These are phyloP conservation scores for Mimas tiliae DNA, from an alignment of 2,888 invertebrate species.

Conservation along the genomic window DNA sequence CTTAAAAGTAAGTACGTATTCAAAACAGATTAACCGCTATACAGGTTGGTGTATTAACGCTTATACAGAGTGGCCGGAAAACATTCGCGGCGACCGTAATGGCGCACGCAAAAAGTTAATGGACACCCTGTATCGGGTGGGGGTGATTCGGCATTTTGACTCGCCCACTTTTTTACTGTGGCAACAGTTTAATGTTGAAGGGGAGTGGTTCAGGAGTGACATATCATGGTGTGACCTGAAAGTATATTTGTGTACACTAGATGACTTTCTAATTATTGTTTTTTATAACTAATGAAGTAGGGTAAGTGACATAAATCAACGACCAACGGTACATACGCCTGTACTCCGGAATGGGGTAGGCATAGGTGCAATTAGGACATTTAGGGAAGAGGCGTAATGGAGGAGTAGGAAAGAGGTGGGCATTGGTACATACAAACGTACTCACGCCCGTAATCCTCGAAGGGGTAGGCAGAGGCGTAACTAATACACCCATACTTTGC, in stretches of 20 bases:
- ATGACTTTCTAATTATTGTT: background rate
- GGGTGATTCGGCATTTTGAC: slow-evolving; percentile 56
- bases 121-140: slow-evolving; percentile 54
- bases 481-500: too few species aligned
- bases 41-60: slow-evolving; percentile 40
- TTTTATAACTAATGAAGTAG: background rate
- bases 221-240: background rate
- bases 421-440: too few species aligned
- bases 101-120: slow-evolving; percentile 64
- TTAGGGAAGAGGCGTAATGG: too few species aligned
- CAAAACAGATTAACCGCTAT: slow-evolving; percentile 50
- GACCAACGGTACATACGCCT: too few species aligned
- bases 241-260: background rate
- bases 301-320: too few species aligned
- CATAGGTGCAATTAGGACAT: too few species aligned
- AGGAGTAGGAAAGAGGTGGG: too few species aligned
- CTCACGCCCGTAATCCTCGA: too few species aligned
- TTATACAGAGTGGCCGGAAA: slow-evolving; percentile 50
- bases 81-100: slow-evolving; percentile 52
- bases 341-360: too few species aligned
- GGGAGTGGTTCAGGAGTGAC: slow-evolving; percentile 1
- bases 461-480: too few species aligned
- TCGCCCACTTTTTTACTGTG: background rate
- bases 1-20: slow-evolving; percentile 45
- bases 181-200: background rate